Conservation (phyloP, 53 echinoderm and acorn worm species). For the Echinarachnius parma region DNA sequence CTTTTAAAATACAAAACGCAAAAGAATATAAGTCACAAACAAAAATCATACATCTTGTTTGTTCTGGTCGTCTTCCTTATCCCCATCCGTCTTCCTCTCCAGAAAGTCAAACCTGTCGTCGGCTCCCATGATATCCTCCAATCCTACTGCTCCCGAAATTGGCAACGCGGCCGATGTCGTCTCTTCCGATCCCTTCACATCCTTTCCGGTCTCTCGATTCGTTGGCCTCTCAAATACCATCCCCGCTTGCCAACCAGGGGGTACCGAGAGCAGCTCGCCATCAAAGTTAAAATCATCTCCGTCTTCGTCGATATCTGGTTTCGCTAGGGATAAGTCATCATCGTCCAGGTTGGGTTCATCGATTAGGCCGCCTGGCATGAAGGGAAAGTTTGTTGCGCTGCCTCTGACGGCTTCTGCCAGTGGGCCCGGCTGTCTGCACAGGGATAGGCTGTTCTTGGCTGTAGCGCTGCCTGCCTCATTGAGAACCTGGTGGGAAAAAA, state of each 20-base stretch:
- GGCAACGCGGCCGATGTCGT: no score
- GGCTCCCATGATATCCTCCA: constrained; percentile 70
- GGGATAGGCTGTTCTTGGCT: constrained; percentile 89
- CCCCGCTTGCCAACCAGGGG: constrained; percentile 73
- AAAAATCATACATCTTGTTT: neutral
- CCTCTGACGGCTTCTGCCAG: constrained; percentile 84
- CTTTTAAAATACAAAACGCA: no score
- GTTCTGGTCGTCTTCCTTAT: neutral
- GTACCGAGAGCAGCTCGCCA: constrained; percentile 67
- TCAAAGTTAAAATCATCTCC: constrained; percentile 47
- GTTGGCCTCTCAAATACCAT: constrained; percentile 65
- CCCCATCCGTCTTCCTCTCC: constrained; percentile 60
- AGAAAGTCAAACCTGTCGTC: constrained; percentile 63
- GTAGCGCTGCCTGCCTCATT: constrained; percentile 65
- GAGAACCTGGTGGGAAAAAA: constrained; percentile 48
- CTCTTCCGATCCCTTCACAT: neutral
- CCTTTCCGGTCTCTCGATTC: neutral
- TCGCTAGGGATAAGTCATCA: neutral
- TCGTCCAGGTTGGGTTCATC: constrained; percentile 66
- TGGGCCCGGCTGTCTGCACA: constrained; percentile 83
- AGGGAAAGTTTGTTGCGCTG: constrained; percentile 89
- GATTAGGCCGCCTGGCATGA: constrained; percentile 86
- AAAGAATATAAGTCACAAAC: no score
- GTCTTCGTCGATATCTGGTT: constrained; percentile 22
- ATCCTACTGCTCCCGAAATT: constrained; percentile 13